Percentiles rank a stretch among this genome's conserved stretches.
Evolutionary conservation across 2,888 invertebrate species (phyloP).

Genomic region (Acronicta psi): DNA sequence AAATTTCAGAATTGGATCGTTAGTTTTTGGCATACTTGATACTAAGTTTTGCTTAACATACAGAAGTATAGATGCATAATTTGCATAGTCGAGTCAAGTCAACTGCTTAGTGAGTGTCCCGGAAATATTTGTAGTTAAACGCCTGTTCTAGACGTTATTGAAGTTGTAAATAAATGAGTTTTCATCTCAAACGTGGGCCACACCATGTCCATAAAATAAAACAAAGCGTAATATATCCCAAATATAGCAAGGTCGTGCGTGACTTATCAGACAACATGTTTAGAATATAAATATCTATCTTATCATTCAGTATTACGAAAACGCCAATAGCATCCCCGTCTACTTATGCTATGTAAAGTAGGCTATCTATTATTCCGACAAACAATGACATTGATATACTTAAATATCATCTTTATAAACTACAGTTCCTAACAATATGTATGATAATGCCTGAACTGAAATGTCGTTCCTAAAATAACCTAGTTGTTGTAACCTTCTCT

Average conservation of each 20-base stretch:
- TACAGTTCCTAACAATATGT: not conserved
- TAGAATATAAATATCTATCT: not conserved
- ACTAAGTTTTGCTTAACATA: too few species aligned
- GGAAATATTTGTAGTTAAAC: too few species aligned
- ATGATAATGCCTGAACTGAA: slow-evolving; percentile 1
- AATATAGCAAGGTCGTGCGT: slow-evolving; percentile 7
- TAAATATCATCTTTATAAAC: not conserved
- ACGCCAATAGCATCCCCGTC: slow-evolving; percentile 2
- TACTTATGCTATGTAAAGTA: slow-evolving; percentile 9
- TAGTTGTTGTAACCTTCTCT: not conserved
- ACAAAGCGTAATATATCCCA: not conserved
- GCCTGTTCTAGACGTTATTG: too few species aligned
- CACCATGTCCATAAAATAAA: not conserved
- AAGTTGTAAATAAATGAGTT: not conserved
- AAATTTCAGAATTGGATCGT: too few species aligned
- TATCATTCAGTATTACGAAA: slow-evolving; percentile 4
- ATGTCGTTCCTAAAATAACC: slow-evolving; percentile 7
- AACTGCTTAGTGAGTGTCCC: too few species aligned
- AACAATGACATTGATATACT: slow-evolving; percentile 12
- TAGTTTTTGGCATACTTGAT: too few species aligned
- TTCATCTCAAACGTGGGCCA: not conserved
- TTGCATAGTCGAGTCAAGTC: too few species aligned
- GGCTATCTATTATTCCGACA: slow-evolving; percentile 21
- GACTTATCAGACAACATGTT: slow-evolving; percentile 16
- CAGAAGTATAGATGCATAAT: too few species aligned